A percentile compares a stretch with the other conserved stretches of the same genome.
These are phyloP conservation scores for Vesta saturnalis DNA, from an alignment of 2,888 invertebrate genomes.

Conservation along the genomic window DNA sequence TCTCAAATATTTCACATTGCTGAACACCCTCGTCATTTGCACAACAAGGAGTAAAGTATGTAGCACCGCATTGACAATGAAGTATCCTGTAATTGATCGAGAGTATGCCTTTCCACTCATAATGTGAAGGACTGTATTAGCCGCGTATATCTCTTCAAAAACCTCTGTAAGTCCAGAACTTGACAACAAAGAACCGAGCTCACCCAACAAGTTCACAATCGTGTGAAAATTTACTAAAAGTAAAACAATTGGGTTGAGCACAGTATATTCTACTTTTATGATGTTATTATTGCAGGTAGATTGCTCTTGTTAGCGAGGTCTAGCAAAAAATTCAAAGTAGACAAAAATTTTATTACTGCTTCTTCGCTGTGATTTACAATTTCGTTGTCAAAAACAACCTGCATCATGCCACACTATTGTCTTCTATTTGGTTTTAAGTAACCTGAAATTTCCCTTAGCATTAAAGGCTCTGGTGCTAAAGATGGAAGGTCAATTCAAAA, in stretches of 20 bases:
- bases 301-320: too few relatives aligned
- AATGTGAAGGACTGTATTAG: neutral
- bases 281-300: too few relatives aligned
- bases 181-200: neutral
- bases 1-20: neutral
- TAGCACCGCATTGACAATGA: neutral
- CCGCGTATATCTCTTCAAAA: neutral
- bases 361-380: too few relatives aligned
- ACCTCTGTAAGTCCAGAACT: neutral
- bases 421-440: neutral
- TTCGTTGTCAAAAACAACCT: too few relatives aligned
- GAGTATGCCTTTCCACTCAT: neutral
- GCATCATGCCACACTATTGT: neutral
- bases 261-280: too few relatives aligned
- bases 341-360: too few relatives aligned
- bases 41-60: neutral
- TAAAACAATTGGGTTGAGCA: neutral
- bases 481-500: neutral
- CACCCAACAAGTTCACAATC: neutral
- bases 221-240: too few relatives aligned
- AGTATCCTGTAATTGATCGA: neutral
- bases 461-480: neutral
- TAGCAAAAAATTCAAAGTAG: too few relatives aligned
- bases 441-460: neutral
- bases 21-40: neutral